Conservation (phyloP, 2,888 invertebrate genomes). For the Dichetophora obliterata region DNA sequence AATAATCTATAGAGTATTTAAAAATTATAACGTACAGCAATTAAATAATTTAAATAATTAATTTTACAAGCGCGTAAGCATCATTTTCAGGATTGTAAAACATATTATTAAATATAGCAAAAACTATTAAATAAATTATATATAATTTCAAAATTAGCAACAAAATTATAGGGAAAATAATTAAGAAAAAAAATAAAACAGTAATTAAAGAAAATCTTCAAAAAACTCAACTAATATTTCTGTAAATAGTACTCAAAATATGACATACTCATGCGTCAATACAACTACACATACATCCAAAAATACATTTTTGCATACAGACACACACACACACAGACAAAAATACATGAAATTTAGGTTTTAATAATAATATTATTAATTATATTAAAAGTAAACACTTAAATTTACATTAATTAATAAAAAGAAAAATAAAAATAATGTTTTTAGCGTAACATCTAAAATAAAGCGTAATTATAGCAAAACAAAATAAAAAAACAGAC, state of each 20-base stretch:
- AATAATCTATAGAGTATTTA: conserved; percentile 28
- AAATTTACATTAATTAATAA: background rate
- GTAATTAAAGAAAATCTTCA: conserved; percentile 47
- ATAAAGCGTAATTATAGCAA: conserved; percentile 45
- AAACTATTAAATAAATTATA: conserved; percentile 46
- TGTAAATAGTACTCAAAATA: conserved; percentile 52
- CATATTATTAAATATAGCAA: conserved; percentile 59
- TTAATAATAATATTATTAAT: conserved; percentile 49
- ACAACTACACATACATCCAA: conserved; percentile 36
- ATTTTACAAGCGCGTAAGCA: conserved; percentile 33
- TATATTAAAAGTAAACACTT: background rate
- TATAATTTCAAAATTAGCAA: conserved; percentile 40
- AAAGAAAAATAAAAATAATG: conserved; percentile 10
- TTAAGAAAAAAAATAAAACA: conserved; percentile 17
- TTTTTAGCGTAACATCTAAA: conserved; percentile 43
- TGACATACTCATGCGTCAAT: conserved; percentile 52
- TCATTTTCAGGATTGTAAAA: conserved; percentile 61
- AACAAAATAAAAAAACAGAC: conserved; percentile 36
- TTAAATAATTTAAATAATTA: conserved; percentile 20
- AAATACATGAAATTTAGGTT: conserved; percentile 54
- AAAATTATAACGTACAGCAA: conserved; percentile 31
- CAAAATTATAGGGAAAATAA: conserved; percentile 1
- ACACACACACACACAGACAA: conserved; percentile 30
- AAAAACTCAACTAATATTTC: conserved; percentile 46
- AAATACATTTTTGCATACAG: conserved; percentile 25